A percentile compares a stretch with the other conserved stretches of the same genome.
Conservation (phyloP, 2,888 invertebrate species). For the Acrobasis suavella region DNA sequence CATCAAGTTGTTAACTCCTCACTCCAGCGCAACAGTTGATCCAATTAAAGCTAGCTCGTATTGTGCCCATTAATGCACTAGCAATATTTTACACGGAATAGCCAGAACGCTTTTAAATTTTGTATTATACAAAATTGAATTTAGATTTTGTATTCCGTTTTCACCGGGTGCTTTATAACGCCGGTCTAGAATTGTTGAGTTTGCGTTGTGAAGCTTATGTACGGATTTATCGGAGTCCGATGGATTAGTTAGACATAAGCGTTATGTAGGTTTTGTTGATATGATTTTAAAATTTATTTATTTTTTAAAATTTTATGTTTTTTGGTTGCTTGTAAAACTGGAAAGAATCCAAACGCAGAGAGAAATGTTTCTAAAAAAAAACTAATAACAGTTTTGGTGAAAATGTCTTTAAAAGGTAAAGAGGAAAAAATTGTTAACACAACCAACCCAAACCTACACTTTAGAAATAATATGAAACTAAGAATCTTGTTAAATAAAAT, state of each 20-base stretch:
- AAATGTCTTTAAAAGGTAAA: too few species aligned
- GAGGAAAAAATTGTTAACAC: too few species aligned
- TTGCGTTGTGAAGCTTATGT: neutral
- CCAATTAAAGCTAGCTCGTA: conserved; percentile 17
- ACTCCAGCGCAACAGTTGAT: neutral
- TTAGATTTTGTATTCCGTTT: conserved; percentile 2
- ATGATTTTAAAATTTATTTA: neutral
- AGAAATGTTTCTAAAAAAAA: too few species aligned
- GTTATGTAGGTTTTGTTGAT: neutral
- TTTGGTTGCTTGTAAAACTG: too few species aligned
- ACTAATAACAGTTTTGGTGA: too few species aligned
- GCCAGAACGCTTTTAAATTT: conserved; percentile 2
- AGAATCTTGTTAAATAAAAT: too few species aligned
- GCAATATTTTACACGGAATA: conserved; percentile 3
- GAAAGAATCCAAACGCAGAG: too few species aligned
- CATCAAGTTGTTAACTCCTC: conserved; percentile 3
- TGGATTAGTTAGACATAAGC: neutral
- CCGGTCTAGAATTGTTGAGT: neutral
- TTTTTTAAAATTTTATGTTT: too few species aligned
- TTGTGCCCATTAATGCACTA: conserved; percentile 13
- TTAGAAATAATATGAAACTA: too few species aligned
- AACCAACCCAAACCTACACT: too few species aligned
- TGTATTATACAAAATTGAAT: conserved; percentile 11
- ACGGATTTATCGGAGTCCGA: neutral
- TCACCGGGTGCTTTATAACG: neutral